Evolutionary conservation across 2,888 invertebrate species (phyloP).

Genomic region (Pycnomerus fuliginosus): DNA sequence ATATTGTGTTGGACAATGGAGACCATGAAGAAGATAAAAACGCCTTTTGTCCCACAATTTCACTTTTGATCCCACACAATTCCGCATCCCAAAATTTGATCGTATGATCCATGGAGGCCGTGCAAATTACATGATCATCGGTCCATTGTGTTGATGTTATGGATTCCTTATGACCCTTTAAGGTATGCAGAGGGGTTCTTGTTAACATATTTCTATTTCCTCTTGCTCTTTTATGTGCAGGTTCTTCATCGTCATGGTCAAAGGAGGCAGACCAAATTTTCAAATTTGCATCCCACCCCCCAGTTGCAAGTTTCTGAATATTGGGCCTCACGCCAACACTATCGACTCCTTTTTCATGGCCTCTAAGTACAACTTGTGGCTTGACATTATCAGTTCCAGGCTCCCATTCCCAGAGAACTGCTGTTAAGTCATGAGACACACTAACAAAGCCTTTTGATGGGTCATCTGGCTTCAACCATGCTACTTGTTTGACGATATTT

Average conservation of each 20-base stretch:
- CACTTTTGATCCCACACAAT: constrained; percentile 77
- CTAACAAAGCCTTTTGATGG: constrained; percentile 57
- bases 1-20: constrained; percentile 66
- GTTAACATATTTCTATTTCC: constrained; percentile 31
- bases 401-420: constrained; percentile 88
- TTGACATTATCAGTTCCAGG: constrained; percentile 71
- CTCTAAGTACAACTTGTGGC: constrained; percentile 78
- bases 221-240: constrained; percentile 43
- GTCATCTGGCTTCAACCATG: constrained; percentile 75
- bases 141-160: constrained; percentile 86
- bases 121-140: constrained; percentile 73
- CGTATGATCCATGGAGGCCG: constrained; percentile 95
- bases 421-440: constrained; percentile 90
- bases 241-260: constrained; percentile 42
- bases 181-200: constrained; percentile 78
- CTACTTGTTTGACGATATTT: constrained; percentile 83
- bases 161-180: constrained; percentile 91
- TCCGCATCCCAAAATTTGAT: constrained; percentile 93
- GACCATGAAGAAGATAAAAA: constrained; percentile 88
- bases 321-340: constrained; percentile 77
- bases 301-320: constrained; percentile 70
- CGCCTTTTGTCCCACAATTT: constrained; percentile 86
- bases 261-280: constrained; percentile 82
- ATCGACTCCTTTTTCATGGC: constrained; percentile 92
- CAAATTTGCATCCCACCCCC: constrained; percentile 89